phyloP scores from a whole-genome alignment of 2,888 invertebrate species.

The Tenthredo distinguenda region DNA sequence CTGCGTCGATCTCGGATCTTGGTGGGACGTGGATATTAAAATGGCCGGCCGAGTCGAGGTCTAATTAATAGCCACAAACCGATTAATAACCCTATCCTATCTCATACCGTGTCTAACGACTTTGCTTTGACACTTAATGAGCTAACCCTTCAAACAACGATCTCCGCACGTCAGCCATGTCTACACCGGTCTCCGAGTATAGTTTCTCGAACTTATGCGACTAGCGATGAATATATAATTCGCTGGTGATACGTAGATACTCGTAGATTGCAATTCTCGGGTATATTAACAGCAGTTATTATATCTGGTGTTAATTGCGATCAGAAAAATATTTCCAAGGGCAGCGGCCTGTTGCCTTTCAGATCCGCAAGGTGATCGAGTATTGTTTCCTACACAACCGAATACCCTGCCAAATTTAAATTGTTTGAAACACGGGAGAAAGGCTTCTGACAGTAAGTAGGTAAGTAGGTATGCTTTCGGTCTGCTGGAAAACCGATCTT shows the following conservation, averaged over 20 bases:
- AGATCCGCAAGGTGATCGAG: slow-evolving; percentile 29
- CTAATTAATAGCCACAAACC: slow-evolving; percentile 14
- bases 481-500: neutral
- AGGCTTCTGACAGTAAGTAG: neutral
- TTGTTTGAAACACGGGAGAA: neutral
- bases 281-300: neutral
- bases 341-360: slow-evolving; percentile 27
- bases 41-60: neutral
- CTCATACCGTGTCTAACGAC: neutral
- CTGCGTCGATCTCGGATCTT: neutral
- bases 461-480: neutral
- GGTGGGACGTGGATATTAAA: neutral
- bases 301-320: slow-evolving; percentile 19
- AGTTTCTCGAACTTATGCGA: neutral
- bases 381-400: slow-evolving; percentile 19
- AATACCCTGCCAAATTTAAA: neutral
- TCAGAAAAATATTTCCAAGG: slow-evolving; percentile 11
- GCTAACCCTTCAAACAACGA: slow-evolving; percentile 5
- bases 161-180: neutral
- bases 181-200: neutral
- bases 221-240: neutral
- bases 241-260: neutral
- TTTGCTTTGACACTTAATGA: slow-evolving; percentile 23
- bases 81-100: slow-evolving; percentile 16
- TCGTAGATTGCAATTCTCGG: neutral